A percentile compares a stretch with the other conserved stretches of the same genome.
Conservation (phyloP, 2,113 vertebrate species). For the Spea multiplicata region DNA sequence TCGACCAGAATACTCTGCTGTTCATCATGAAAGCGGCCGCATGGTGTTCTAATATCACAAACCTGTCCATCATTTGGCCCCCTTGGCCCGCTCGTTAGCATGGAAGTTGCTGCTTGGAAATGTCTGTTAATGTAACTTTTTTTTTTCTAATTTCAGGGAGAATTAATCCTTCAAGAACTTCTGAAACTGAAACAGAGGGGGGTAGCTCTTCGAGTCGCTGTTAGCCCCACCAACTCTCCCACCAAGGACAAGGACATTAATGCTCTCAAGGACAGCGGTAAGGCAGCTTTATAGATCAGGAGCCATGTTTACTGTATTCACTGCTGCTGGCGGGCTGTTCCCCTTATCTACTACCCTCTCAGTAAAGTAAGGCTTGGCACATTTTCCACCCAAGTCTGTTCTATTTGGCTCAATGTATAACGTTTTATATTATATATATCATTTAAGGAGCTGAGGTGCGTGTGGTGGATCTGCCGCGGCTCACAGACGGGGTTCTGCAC, state of each 20-base stretch:
- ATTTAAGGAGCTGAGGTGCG: constrained; percentile 74
- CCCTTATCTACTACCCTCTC: too few relatives aligned
- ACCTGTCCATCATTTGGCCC: too few relatives aligned
- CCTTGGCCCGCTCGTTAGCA: background rate
- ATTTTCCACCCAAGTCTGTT: too few relatives aligned
- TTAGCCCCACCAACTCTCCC: constrained; percentile 59
- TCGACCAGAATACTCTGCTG: too few relatives aligned
- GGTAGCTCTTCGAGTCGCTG: constrained; percentile 71
- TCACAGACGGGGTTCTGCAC: constrained; percentile 84
- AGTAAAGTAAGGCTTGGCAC: too few relatives aligned
- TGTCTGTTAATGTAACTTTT: background rate
- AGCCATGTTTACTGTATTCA: background rate
- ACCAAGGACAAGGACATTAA: constrained; percentile 60
- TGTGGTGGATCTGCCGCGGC: constrained; percentile 72
- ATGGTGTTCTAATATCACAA: too few relatives aligned
- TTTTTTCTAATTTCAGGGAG: constrained; percentile 64
- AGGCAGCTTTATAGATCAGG: constrained; percentile 11
- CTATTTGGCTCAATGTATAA: too few relatives aligned
- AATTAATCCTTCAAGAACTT: constrained; percentile 70
- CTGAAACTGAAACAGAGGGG: constrained; percentile 59
- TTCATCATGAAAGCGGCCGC: too few relatives aligned
- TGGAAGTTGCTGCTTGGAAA: background rate
- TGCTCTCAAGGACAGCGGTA: constrained; percentile 72
- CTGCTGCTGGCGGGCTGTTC: background rate
- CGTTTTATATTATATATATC: background rate